Evolutionary conservation across 1,140 invertebrate genomes (phyloP), one percentile per base, ranked within the genome.

Genomic region (Hermatobates lingyangjiaoensis): DNA sequence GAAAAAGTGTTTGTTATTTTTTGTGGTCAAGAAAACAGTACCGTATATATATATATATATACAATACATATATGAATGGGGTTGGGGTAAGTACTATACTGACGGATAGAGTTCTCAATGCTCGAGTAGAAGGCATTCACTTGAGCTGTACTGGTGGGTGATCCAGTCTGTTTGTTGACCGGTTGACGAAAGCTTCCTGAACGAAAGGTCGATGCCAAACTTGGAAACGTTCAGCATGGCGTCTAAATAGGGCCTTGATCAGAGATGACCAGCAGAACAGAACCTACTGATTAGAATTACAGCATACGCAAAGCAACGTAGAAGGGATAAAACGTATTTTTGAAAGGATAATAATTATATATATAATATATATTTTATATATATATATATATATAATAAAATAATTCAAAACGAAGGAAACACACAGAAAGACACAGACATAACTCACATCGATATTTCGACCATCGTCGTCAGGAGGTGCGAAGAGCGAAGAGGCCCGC

Each of bases 101-200:
- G 64, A 76, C 75, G 73, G 53, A 80, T 80, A 51, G 73, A 75
- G 61, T 80, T 80, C 60, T 79, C 75, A 38, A 76, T 68, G 0
- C 75, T 68, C 38, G 72, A 76, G 58, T 81, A 81, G 58, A 72
- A 80, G 23, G 77, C 77, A 58, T 81, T 80, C 15, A 80, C 76
- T 48, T 77, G 68, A 2, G 76, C 75, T 14, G 76, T 72, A 51
- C 70, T 63, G n/a, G 57, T 79, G 74, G 23, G 70, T 73, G 27
- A 74, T 71, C 77, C 77, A 80, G 57, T 81, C 76, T 38, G 71
- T 73, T 63, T 79, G 79, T 59, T 80, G 76, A 0, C 80, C 75
- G 2, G 70, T 66, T 59, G 76, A 71, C 21, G 76, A 60, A 1
- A 80, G 61, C 48, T 73, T 67, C n/a, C 67, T 67, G 58, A 79